Conservation (phyloP, 2,797 vertebrate species). For the Pipistrellus pygmaeus region DNA sequence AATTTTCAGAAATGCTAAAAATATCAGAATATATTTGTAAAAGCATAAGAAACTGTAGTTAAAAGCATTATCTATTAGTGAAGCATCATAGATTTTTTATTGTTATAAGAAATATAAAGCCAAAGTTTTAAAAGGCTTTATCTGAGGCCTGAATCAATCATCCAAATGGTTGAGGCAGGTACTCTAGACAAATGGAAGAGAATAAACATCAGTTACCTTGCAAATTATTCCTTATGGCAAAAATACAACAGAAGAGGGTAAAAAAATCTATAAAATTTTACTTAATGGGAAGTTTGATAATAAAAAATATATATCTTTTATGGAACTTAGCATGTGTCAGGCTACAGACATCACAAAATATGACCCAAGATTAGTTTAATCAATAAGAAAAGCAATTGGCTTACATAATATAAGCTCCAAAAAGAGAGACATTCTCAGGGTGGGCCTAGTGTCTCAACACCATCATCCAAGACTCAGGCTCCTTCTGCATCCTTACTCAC, state of each 20-base stretch:
- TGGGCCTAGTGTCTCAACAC: neutral
- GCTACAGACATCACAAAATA: constrained; percentile 9
- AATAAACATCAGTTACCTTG: neutral
- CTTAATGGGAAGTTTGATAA: neutral
- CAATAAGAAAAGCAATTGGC: neutral
- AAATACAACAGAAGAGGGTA: neutral
- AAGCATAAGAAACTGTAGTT: neutral
- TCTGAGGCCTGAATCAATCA: constrained; percentile 18
- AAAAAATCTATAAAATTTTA: constrained; percentile 54
- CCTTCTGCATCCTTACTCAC: neutral
- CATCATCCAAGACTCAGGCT: neutral
- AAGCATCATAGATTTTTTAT: constrained; percentile 39
- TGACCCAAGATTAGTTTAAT: neutral
- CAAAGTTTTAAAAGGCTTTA: constrained; percentile 41
- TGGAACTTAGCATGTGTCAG: neutral
- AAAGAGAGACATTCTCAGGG: neutral
- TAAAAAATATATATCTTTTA: constrained; percentile 14
- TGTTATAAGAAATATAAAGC: constrained; percentile 35
- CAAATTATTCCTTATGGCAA: constrained; percentile 34
- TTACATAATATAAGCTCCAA: neutral
- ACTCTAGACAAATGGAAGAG: constrained; percentile 3
- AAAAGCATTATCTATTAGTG: neutral
- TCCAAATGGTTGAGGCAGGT: neutral
- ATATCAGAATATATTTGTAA: neutral
- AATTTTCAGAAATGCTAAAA: neutral